Base-by-base conservation (phyloP, 2,888 invertebrate species). In the Dicycla oo region DNA sequence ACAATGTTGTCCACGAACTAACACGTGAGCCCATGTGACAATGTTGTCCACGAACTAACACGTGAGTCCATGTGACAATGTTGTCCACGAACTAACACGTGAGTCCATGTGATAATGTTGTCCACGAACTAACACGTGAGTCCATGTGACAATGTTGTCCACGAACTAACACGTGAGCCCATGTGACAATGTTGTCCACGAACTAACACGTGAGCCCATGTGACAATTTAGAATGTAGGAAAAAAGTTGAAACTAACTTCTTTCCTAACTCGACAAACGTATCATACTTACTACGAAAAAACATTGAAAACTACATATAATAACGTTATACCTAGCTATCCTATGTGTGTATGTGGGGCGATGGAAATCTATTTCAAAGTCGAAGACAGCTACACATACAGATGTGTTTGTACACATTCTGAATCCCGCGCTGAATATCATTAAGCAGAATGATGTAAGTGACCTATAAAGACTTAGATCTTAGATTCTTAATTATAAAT, bases 331-430 rank as follows among this genome's bases (percentile, higher is more conserved):
- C 1, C n/a, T n/a, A n/a, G n/a, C n/a, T n/a, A n/a, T n/a, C n/a
- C n/a, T n/a, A n/a, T n/a, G n/a, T n/a, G 3, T 23, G 34, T n/a
- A n/a, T 23, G 23, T 51, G 26, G 3, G 7, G 40, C n/a, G 69
- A 54, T 34, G 11, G 15, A 49, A 68, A 73, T 61, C 47, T 20
- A 73, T 15, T 61, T 54, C 34, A 54, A 11, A 54, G 38, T 53
- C 26, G 49, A 69, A 51, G 34, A 75, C 54, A 60, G 73, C 40
- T 53, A 65, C 64, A 68, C 20, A 43, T 45, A 20, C 38, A 43
- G 51, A 78, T 30, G 60, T 56, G 53, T 66, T 63, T 74, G 61
- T 80, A 78, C 74, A 80, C 75, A 80, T 57, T 65, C 51, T 30
- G 38, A 53, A 49, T 60, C 49, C 23, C 38, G 45, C 26, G 38